Evolutionary conservation across 53 echinoderm and acorn worm genomes (phyloP).

Genomic region (Luidia sarsii): DNA sequence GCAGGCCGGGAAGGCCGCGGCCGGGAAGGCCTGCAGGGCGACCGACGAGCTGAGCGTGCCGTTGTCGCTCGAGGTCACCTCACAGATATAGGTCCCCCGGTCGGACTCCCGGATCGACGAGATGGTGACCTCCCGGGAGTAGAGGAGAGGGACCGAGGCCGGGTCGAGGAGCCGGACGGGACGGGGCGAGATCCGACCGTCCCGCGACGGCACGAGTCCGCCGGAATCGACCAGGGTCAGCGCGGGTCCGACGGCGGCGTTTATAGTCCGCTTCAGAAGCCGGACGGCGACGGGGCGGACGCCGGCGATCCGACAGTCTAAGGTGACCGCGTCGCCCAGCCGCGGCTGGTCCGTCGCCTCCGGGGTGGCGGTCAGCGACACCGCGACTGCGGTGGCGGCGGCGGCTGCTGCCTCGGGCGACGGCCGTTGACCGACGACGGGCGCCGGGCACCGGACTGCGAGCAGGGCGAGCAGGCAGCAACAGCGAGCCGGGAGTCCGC

Average conservation of each 20-base stretch:
- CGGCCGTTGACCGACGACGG: too few species aligned
- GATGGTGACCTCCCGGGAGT: conserved; percentile 9
- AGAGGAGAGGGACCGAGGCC: background rate
- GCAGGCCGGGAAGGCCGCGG: conserved; percentile 20
- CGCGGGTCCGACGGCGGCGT: background rate
- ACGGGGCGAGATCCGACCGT: background rate
- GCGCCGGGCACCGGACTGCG: too few species aligned
- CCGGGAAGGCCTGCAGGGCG: background rate
- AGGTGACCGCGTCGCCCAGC: conserved; percentile 25
- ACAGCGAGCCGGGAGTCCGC: too few species aligned
- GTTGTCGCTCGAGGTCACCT: too few species aligned
- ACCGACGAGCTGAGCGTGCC: background rate
- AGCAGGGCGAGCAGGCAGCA: too few species aligned
- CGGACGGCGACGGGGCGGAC: background rate
- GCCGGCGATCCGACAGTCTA: background rate
- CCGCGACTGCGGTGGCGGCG: too few species aligned
- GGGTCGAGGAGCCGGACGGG: background rate
- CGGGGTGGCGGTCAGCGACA: conserved; percentile 1
- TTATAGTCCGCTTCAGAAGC: background rate
- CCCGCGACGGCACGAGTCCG: background rate
- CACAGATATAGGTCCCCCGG: background rate
- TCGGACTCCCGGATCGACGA: background rate
- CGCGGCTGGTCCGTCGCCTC: conserved; percentile 12
- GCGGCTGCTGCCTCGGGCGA: too few species aligned
- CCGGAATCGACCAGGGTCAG: background rate